phyloP scores from a whole-genome alignment of 2,888 invertebrate genomes.

The Eristalis intricaria region DNA sequence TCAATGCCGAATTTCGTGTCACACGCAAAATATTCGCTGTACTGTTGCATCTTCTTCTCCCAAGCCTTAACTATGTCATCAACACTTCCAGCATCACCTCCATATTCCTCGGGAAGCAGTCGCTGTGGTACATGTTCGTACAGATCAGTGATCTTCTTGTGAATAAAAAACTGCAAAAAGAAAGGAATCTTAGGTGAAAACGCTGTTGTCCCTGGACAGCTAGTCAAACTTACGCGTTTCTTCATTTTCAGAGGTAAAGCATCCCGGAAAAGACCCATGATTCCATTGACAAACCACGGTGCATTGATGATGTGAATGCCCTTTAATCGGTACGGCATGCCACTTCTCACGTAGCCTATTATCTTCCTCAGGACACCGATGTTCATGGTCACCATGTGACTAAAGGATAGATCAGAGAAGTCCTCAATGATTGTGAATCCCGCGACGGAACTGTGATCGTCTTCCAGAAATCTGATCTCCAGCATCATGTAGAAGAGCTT shows the following conservation, averaged over 20 bases:
- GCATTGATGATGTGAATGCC: slow-evolving; percentile 83
- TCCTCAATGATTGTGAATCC: slow-evolving; percentile 83
- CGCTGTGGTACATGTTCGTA: slow-evolving; percentile 82
- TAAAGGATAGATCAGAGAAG: slow-evolving; percentile 82
- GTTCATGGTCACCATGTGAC: slow-evolving; percentile 83
- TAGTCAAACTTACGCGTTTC: slow-evolving; percentile 81
- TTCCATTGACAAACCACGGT: slow-evolving; percentile 83
- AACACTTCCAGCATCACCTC: slow-evolving; percentile 83
- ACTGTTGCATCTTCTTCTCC: slow-evolving; percentile 70
- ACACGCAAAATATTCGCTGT: slow-evolving; percentile 69
- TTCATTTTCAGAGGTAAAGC: slow-evolving; percentile 84
- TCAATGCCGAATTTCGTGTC: slow-evolving; percentile 50
- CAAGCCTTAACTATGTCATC: slow-evolving; percentile 71
- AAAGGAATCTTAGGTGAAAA: background rate
- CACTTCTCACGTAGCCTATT: slow-evolving; percentile 82
- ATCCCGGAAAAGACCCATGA: slow-evolving; percentile 82
- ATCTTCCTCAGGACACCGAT: slow-evolving; percentile 83
- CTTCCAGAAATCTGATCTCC: slow-evolving; percentile 83
- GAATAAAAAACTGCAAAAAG: slow-evolving; percentile 76
- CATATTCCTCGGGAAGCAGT: slow-evolving; percentile 84
- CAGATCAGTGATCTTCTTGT: slow-evolving; percentile 78
- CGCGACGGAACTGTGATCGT: slow-evolving; percentile 83
- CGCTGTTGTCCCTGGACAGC: background rate
- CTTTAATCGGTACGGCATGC: slow-evolving; percentile 84
- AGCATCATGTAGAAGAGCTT: slow-evolving; percentile 83